Base-by-base conservation (phyloP, 2,888 invertebrate species). In the Hylaea fasciaria region DNA sequence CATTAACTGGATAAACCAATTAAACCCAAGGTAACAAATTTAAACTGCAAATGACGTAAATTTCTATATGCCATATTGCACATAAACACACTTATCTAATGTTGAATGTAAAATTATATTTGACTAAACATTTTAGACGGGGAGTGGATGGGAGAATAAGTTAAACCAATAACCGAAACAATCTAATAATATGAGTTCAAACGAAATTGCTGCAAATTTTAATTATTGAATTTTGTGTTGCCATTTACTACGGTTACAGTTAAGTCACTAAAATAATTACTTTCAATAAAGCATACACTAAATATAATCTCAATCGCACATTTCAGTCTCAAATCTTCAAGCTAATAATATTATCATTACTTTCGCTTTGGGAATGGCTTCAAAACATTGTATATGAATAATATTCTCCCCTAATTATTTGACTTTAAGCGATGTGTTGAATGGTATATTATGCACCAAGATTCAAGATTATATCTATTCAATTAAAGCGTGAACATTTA, bases 101-200 rank as follows among this genome's bases (percentile, higher is more conserved):
- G 37, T 45, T 49, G 54, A 46, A 29, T 49, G 46, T 39, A 43
- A 57, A 57, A 58, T 62, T 52, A 65, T 56, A 58, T 58, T 65
- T 65, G 55, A 58, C 55, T 55, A 62, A 65, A 56, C 62, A 13
- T 58, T 62, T 22, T 62, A 48, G 48, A n/a, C 22, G 2, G 37
- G 35, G 39, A 48, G 48, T 16, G 37, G n/a, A 22, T 12, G 48
- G 48, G 37, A 48, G 47, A 29, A 29, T 13, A 45, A 45, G 29
- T 44, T 44, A 44, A 45, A 29, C 29, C 45, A 10, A 28, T 45
- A 28, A 45, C 45, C 45, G 45, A 22, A 22, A 22, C 22, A 5
- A 22, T 28, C 32, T 47, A 35, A 47, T 47, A 37, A 10, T 5
- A 32, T 8, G 9, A 32, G 1, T 32, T 7, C 32, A 37, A 37